Base-by-base conservation (phyloP, 2,797 vertebrate species). In the Darevskia mixta region DNA sequence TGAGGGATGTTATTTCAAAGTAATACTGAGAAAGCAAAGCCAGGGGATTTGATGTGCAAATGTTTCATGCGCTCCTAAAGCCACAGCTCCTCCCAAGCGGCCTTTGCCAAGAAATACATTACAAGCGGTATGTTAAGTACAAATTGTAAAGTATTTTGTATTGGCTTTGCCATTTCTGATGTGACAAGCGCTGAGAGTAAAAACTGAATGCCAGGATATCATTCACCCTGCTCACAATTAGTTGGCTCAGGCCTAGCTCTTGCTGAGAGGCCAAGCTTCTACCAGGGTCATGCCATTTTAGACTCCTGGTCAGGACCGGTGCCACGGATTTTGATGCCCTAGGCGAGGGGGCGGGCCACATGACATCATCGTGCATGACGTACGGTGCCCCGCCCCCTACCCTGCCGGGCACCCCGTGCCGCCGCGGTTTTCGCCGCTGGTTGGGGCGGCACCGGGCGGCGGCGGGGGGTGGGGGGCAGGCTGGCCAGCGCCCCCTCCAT, bases 1-100 rank as follows among this genome's bases (percentile, higher is more conserved):
- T 71, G 85, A 83, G 64, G 66, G 79, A 89, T 72, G 41, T 35
- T 83, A 77, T 81, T 86, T 82, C 79, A 76, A 58, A 89, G 79
- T 77, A 81, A 77, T 69, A 77, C 45, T 4, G 17, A 45, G 32
- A 82, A 82, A 86, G 49, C 79, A 78, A 83, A 89, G 67, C 73
- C 79, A 83, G 15, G 67, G 85, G 49, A 73, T 89, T 89, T 86
- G 76, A 83, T 66, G 38, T 58, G 66, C 64, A 79, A 83, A 43
- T 79, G 64, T 79, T 82, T 79, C 85, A 49, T 73, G 66, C n/a
- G n/a, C 66, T 78, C 23, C 18, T 83, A 79, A 86, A 89, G 73
- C 38, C 10, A 71, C 71, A 83, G 80, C 80, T 83, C 75, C 58
- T 86, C 75, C 80, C 81, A 82, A 73, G 75, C 29, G 75, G 79